Evolutionary conservation across 2,113 vertebrate species (phyloP), one percentile per base, ranked within the genome.

Genomic region (Chlorodrepanis virens): DNA sequence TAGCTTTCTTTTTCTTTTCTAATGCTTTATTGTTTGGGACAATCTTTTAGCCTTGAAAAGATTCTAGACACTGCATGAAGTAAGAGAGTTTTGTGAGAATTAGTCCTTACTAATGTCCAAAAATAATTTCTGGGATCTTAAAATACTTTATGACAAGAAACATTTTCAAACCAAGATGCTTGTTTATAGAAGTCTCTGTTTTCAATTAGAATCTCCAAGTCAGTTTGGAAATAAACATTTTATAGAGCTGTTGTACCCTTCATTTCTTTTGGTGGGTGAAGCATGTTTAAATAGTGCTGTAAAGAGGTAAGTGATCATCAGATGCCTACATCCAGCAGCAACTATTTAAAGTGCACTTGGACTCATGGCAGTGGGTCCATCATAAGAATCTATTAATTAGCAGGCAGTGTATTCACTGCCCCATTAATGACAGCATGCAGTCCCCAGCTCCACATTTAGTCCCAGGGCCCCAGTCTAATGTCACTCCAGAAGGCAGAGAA

Each of bases 291-390:
- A 80, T 52, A 71, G 31, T 45, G 47, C 39, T 83, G 67, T 90
- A 92, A 93, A 86, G 70, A 95, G 60, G 39, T 54, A 87, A 44
- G 39, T 37, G 77, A 94, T 82, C 61, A 83, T 84, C 83, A 92
- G 37, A 57, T 88, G 69, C 75, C n/a, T 77, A 31, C 40, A 61
- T 61, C 35, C 40, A 82, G 60, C 44, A 89, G 47, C 71, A 85
- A 44, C 50, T 88, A 20, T 92, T 94, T 89, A 53, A 93, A 86
- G 64, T 50, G 37, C 37, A 42, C 21, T 88, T 71, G 53, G 56
- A 35, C 67, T 86, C 7, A 1, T 65, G 78, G 63, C 68, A 75
- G 22, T 71, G 67, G 35, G 67, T 67, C 93, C n/a, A 19, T 69
- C 28, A 6, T 24, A 49, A 61, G 54, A 33, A 19, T 35, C 59